Conservation (phyloP, 1,140 invertebrate species). For the Brachionus asplanchnoidis region DNA sequence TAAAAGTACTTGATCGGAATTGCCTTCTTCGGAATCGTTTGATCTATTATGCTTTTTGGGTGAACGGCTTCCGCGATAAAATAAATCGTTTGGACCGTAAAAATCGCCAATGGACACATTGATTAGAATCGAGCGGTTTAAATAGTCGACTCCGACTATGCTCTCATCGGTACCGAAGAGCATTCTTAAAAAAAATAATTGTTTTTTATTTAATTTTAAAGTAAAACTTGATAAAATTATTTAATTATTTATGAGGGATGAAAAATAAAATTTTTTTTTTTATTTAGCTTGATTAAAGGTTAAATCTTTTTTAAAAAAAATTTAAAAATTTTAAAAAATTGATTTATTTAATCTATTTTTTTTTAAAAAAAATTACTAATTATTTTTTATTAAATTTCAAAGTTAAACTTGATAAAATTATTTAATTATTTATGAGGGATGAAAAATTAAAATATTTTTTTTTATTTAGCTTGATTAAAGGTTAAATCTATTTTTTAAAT, state of each 20-base stretch:
- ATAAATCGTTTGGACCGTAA: constrained; percentile 79
- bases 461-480: too few species aligned
- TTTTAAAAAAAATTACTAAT: too few species aligned
- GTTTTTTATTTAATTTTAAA: neutral
- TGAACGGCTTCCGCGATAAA: constrained; percentile 69
- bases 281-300: too few species aligned
- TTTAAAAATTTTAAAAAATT: too few species aligned
- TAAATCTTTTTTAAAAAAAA: too few species aligned
- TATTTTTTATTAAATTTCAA: too few species aligned
- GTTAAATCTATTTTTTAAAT: too few species aligned
- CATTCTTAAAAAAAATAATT: constrained; percentile 64
- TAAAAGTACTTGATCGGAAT: constrained; percentile 55
- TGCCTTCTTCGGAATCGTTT: constrained; percentile 70
- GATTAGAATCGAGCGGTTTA: constrained; percentile 80
- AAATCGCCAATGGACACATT: constrained; percentile 69
- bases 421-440: too few species aligned
- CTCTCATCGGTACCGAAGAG: constrained; percentile 92
- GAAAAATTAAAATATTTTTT: too few species aligned
- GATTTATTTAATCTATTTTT: too few species aligned
- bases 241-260: neutral
- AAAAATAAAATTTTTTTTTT: too few species aligned
- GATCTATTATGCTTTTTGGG: constrained; percentile 65
- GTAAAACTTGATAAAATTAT: neutral
- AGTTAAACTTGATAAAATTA: too few species aligned
- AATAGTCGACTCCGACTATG: constrained; percentile 84